Evolutionary conservation across 2,888 invertebrate species (phyloP), one percentile per base, ranked within the genome.

Genomic region (Sarcophaga carnaria): DNA sequence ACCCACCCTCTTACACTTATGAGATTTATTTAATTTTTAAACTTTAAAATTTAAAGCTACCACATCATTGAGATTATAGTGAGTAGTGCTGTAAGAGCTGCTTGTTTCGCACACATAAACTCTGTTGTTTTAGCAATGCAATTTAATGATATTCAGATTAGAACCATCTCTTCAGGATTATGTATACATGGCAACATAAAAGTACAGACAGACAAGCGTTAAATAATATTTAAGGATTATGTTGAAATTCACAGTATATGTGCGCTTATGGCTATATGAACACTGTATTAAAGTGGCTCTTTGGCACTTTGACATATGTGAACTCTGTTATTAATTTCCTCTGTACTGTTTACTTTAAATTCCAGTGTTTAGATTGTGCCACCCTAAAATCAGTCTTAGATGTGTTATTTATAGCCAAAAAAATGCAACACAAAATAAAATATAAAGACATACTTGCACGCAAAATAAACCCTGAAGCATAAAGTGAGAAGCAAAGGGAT

Each of bases 241-340:
- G 12, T 54, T 54, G 12, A 0, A 10, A 22, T 17, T 20, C 45
- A 75, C 80, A 97, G 94, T 85, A 99, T 97, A 94, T 97, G 96
- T 62, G 99, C 95, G 0, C 96, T 96, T 89, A 97, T 95, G 0
- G 97, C 97, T 92, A 98, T 98, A 92, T 98, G 97, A n/a, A 97
- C 97, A 89, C 97, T 97, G 87, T 97, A 94, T 91, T 97, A 96
- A 89, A 98, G 93, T 2, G 96, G 96, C 82, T 96, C 95, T 93
- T 98, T 99, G 91, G 96, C 96, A 0, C 98, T 99, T 91, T 98
- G 97, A 92, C 99, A 99, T 25, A 97, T 98, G 94, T 98, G 98
- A 27, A 97, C 96, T 3, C 96, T 96, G 17, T 96, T 97, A 92
- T 99, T 97, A 94, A 98, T 96, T 75, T 97, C 96, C 90, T 97